Evolutionary conservation across 2,113 vertebrate genomes (phyloP).

Genomic region (Xiphias gladius): DNA sequence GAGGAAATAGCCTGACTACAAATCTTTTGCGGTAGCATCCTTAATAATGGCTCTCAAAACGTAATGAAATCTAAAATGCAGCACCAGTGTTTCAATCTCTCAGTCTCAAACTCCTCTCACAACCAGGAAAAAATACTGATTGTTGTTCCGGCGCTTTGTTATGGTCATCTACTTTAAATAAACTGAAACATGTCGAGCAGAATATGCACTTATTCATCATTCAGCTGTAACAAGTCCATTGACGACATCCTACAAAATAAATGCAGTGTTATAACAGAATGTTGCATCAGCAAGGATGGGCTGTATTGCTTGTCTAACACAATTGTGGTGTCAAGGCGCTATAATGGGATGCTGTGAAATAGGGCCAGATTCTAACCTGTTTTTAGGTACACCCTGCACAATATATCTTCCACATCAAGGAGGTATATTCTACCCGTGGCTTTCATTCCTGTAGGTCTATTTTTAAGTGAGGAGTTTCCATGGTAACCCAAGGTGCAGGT

Average conservation of each 20-base stretch:
- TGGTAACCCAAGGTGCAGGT: constrained; percentile 80
- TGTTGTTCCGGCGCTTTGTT: constrained; percentile 47
- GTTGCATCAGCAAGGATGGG: constrained; percentile 33
- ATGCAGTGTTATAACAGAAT: constrained; percentile 41
- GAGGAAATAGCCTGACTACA: background rate
- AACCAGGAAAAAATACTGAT: constrained; percentile 8
- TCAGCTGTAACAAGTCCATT: constrained; percentile 53
- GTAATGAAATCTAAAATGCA: background rate
- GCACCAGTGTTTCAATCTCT: background rate
- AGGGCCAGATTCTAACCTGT: constrained; percentile 61
- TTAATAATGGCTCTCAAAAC: background rate
- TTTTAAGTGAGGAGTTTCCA: constrained; percentile 84
- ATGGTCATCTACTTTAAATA: constrained; percentile 61
- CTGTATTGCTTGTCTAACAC: constrained; percentile 32
- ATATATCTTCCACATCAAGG: constrained; percentile 76
- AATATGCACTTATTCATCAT: constrained; percentile 45
- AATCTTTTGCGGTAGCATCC: background rate
- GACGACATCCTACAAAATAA: constrained; percentile 31
- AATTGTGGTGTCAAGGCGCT: constrained; percentile 4
- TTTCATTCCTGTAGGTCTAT: constrained; percentile 81
- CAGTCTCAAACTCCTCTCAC: constrained; percentile 28
- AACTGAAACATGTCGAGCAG: constrained; percentile 39
- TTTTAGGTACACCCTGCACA: constrained; percentile 60
- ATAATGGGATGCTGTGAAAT: constrained; percentile 45
- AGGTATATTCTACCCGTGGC: constrained; percentile 65